phyloP scores from a whole-genome alignment of 2,888 invertebrate species.

The Drosophila recens region DNA sequence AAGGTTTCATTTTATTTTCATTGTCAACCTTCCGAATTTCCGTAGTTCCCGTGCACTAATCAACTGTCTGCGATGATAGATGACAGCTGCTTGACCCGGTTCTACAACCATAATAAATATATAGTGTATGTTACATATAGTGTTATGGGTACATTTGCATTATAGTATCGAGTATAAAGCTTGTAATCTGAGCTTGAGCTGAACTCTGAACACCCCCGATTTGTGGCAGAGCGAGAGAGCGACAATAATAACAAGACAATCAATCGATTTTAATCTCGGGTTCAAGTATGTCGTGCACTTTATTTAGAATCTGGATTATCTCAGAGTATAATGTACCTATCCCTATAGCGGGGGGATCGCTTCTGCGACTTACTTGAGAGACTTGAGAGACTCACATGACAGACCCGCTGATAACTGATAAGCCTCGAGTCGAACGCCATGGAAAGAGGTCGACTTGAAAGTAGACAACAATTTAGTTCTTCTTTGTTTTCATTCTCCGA shows the following conservation, averaged over 20 bases:
- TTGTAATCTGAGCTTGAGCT: slow-evolving; percentile 27
- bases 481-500: slow-evolving; percentile 8
- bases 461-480: slow-evolving; percentile 3
- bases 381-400: slow-evolving; percentile 18
- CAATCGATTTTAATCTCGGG: slow-evolving; percentile 44
- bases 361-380: slow-evolving; percentile 18
- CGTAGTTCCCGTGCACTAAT: slow-evolving; percentile 24
- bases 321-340: slow-evolving; percentile 8
- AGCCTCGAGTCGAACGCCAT: slow-evolving; percentile 23
- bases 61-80: slow-evolving; percentile 40
- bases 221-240: not conserved
- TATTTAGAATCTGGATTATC: slow-evolving; percentile 55
- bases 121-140: not conserved
- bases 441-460: slow-evolving; percentile 43
- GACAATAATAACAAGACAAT: slow-evolving; percentile 35
- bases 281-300: slow-evolving; percentile 40
- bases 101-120: slow-evolving; percentile 18
- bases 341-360: not conserved
- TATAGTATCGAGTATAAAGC: slow-evolving; percentile 2
- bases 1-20: slow-evolving; percentile 17
- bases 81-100: slow-evolving; percentile 36
- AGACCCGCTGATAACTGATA: slow-evolving; percentile 42
- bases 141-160: not conserved
- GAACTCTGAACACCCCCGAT: slow-evolving; percentile 53
- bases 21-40: slow-evolving; percentile 36